Base-by-base conservation (phyloP, 2,113 vertebrate species). In the Coreoperca whiteheadi region DNA sequence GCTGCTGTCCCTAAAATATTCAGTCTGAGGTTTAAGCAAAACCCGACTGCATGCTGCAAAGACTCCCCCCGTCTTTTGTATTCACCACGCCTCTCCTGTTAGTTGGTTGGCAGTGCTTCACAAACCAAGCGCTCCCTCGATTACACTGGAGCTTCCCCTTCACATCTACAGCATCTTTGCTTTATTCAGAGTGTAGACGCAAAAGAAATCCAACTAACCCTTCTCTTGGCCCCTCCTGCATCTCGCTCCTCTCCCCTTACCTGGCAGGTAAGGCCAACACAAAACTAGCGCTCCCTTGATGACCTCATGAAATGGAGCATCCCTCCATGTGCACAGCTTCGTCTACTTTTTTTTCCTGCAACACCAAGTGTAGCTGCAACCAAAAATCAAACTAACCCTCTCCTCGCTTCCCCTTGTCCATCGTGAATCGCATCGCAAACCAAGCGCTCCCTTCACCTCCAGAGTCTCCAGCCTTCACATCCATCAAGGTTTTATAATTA, bases 71-170 rank as follows among this genome's bases (percentile, higher is more conserved):
- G 46, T 48, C 39, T 41, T 41, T 34, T 34, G 32, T 34, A 34
- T 34, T 34, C 5, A 34, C 39, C 39, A 8, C 39, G 3, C n/a
- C 5, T 30, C 56, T 1, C 28, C 15, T 6, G 2, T 32, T 4
- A 18, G 59, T 2, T 41, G 4, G 15, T 16, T 1, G 10, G 32
- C 4, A 1, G 3, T 28, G 28, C 32, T 51, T 37, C 32, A 15
- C 1, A 77, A 86, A 77, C 32, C 83, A 53, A 86, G 66, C 74
- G 46, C 51, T 54, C 64, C 84, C 25, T 43, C 16, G 30, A 16
- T 54, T 34, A 23, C 30, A n/a, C 30, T 8, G 4, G 30, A 71
- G 20, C 20, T 4, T 34, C 25, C 53, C 32, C 8, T 23, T 63
- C 60, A 23, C 20, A 23, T 37, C 3, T 14, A n/a, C 12, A 43